These are phyloP conservation scores for Macrosteles quadrilineatus DNA, from an alignment of 1,140 invertebrate species.

Conservation along the genomic window DNA sequence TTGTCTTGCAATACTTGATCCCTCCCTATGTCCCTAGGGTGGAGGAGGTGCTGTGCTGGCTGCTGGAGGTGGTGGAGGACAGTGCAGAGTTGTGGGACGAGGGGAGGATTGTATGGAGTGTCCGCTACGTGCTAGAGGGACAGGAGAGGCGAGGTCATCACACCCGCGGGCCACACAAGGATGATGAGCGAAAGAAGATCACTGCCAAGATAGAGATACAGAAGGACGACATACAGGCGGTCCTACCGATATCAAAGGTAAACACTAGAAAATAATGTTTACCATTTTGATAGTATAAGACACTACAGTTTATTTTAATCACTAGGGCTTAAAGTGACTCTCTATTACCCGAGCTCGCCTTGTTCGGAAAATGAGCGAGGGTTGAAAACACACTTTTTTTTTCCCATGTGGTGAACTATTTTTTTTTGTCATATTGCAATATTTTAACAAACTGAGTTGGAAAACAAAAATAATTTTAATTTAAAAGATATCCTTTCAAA, in stretches of 20 bases:
- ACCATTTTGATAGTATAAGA: too few species aligned
- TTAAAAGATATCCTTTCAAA: too few species aligned
- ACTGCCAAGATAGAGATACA: conserved; percentile 84
- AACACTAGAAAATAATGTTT: conserved; percentile 32
- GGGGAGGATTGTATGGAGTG: conserved; percentile 78
- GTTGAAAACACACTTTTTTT: too few species aligned
- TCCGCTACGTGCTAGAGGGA: conserved; percentile 56
- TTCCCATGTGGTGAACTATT: too few species aligned
- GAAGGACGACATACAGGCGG: conserved; percentile 92
- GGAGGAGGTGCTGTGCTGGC: conserved; percentile 87
- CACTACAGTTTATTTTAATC: too few species aligned
- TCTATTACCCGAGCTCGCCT: too few species aligned
- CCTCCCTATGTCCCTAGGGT: conserved; percentile 54
- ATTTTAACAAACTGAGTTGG: too few species aligned
- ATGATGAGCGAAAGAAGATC: conserved; percentile 45
- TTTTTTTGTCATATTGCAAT: too few species aligned
- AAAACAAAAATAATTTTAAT: too few species aligned
- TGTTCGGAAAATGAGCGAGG: too few species aligned
- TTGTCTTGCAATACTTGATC: too few species aligned
- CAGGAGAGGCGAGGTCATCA: conserved; percentile 46
- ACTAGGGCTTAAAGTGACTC: too few species aligned
- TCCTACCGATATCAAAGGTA: conserved; percentile 93
- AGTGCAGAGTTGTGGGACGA: conserved; percentile 71
- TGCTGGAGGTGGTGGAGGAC: conserved; percentile 85
- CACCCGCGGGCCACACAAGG: conserved; percentile 42